Evolutionary conservation across 2,113 vertebrate species (phyloP), one percentile per base, ranked within the genome.

Genomic region (Vanacampus margaritifer): DNA sequence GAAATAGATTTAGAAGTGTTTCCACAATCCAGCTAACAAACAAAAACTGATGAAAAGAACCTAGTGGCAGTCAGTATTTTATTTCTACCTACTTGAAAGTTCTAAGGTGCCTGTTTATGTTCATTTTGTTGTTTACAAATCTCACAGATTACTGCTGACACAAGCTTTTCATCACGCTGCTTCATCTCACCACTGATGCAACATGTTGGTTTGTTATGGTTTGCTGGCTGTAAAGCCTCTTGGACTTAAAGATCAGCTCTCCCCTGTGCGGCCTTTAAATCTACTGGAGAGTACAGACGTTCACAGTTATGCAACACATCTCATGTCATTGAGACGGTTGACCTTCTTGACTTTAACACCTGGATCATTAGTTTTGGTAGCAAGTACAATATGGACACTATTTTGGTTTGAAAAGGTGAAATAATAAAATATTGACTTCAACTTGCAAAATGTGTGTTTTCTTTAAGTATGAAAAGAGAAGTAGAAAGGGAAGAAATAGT

Each of bases 241-340:
- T 87, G 80, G 76, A 83, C 84, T 87, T 86, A 86, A 75, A 87
- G 79, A 86, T 85, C 73, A 82, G 74, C 79, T 74, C 69, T 78
- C 59, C 75, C 74, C 79, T 51, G 73, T 41, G 77, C 51, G 62
- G 64, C 83, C 68, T 87, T 79, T 85, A 86, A 89, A 87, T 87
- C 88, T 74, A n/a, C 77, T 71, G 67, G 2, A 64, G 68, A 82
- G 75, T 77, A 80, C 84, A 85, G 83, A 83, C 77, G 76, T 77
- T 83, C 67, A 65, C 65, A n/a, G 69, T 92, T 90, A 90, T 45
- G 76, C 78, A 91, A 91, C 79, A 62, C 56, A 23, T 54, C 61
- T 65, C 59, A 58, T 65, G 71, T 72, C 74, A 72, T 80, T 71
- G 56, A 23, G 66, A 74, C 32, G 46, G 41, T 65, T 23, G 73